Base-by-base conservation (phyloP, 64 coral and sea anemone genomes). In the Actinia tenebrosa region DNA sequence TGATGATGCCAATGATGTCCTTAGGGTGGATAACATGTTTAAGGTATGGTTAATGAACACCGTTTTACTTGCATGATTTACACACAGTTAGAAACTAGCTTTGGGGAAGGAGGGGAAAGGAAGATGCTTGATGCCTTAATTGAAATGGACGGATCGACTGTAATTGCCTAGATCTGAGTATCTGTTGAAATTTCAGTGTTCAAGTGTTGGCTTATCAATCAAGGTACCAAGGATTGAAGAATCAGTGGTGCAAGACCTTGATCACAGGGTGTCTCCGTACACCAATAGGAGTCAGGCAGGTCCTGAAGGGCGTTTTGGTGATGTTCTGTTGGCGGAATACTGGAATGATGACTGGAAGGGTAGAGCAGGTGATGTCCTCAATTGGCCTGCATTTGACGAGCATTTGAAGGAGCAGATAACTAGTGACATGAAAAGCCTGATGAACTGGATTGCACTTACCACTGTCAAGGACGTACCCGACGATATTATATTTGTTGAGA, bases 391-490 rank as follows among this genome's bases (percentile, higher is more conserved):
- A 17, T 77, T 91, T 5, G 50, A 63, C 16, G 56, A 13, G 8
- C 19, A 88, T 1, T 23, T 83, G 77, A 47, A 56, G 64, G 0
- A 2, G 2, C 53, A 61, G 9, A 63, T 89, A 15, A 55, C 23
- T 3, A 26, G 17, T 0, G 63, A 83, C n/a, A 82, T 89, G 27
- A 17, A 53, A 16, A 52, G 22, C 44, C 42, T 87, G 8, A n/a
- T 89, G 53, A 27, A 60, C 37, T 89, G 87, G 87, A 89, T 89
- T 43, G 87, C 77, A 18, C 53, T 60, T 8, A 83, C 66, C 9
- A 62, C 59, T 13, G 53, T 82, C 9, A 78, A 25, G 25, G 86
- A 87, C 37, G 86, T 87, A 45, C 86, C 86, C 9, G 86, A 46
- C 16, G 86, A 72, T 23, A 60, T 87, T 4, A n/a, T 25, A 11